Evolutionary conservation across 2,797 vertebrate species (phyloP).

Genomic region (Crenuchus spilurus): DNA sequence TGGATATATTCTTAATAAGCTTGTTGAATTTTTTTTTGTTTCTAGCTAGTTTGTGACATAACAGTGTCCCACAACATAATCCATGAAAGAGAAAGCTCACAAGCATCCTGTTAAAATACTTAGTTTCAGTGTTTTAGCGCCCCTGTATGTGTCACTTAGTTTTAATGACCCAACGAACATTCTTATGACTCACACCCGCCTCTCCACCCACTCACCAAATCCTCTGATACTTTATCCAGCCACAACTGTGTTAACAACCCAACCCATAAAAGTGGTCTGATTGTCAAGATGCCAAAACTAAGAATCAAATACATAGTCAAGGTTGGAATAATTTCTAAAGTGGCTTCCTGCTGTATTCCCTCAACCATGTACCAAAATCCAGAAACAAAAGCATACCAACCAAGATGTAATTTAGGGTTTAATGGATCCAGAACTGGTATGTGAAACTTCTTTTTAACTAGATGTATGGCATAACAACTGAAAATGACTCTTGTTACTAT

Average conservation of each 20-base stretch:
- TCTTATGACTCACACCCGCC: constrained; percentile 44
- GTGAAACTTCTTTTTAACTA: neutral
- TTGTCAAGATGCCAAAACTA: constrained; percentile 32
- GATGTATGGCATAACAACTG: neutral
- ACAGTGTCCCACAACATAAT: constrained; percentile 11
- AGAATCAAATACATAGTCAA: constrained; percentile 24
- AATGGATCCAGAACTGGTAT: neutral
- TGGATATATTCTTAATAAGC: neutral
- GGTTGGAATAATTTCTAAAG: constrained; percentile 19
- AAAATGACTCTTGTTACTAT: constrained; percentile 10
- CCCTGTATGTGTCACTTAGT: constrained; percentile 32
- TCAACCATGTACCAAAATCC: neutral
- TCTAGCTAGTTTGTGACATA: neutral
- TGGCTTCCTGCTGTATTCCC: constrained; percentile 2
- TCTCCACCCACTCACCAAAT: constrained; percentile 41
- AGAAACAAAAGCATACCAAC: constrained; percentile 7
- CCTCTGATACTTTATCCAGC: constrained; percentile 44
- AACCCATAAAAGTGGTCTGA: constrained; percentile 30
- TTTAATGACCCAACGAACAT: constrained; percentile 41
- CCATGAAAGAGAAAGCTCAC: neutral
- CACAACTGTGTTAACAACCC: constrained; percentile 47
- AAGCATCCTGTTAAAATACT: constrained; percentile 42
- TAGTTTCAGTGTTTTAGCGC: constrained; percentile 11
- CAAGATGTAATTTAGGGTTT: neutral
- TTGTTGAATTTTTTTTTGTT: neutral